phyloP scores from a whole-genome alignment of 2,113 vertebrate species.

The Nibea albiflora region DNA sequence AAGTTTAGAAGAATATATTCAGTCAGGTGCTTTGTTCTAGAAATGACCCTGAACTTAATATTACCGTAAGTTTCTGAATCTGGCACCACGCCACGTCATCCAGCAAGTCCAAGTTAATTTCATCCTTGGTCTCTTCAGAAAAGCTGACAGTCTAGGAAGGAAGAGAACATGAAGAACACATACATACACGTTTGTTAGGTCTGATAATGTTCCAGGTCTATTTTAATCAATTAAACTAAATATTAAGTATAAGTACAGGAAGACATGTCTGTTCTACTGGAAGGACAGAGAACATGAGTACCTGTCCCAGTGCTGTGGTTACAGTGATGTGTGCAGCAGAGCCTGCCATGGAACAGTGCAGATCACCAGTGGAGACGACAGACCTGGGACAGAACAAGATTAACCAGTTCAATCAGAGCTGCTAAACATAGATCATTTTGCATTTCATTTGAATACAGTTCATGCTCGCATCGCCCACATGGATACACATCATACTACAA shows the following conservation, averaged over 20 bases:
- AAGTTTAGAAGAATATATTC: neutral
- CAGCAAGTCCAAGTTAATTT: constrained; percentile 68
- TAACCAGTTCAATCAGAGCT: neutral
- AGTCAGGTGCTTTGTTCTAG: neutral
- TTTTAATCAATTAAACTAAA: neutral
- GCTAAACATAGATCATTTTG: neutral
- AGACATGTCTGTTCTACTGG: no score
- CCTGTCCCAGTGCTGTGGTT: constrained; percentile 74
- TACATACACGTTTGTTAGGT: neutral
- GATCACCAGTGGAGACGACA: constrained; percentile 70
- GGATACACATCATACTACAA: neutral
- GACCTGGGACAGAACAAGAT: constrained; percentile 49
- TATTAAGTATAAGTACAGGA: neutral
- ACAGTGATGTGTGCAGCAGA: constrained; percentile 71
- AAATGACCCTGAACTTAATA: fast-evolving
- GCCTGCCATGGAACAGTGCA: constrained; percentile 59
- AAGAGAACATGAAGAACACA: neutral
- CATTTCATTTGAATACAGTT: neutral
- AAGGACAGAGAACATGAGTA: neutral
- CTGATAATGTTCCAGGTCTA: neutral
- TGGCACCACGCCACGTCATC: constrained; percentile 73
- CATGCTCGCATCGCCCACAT: neutral
- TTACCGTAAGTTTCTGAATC: constrained; percentile 70
- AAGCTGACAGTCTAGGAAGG: constrained; percentile 58
- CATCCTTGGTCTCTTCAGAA: constrained; percentile 73